phyloP scores from a whole-genome alignment of 2,113 vertebrate genomes.

The Ranitomeya imitator region DNA sequence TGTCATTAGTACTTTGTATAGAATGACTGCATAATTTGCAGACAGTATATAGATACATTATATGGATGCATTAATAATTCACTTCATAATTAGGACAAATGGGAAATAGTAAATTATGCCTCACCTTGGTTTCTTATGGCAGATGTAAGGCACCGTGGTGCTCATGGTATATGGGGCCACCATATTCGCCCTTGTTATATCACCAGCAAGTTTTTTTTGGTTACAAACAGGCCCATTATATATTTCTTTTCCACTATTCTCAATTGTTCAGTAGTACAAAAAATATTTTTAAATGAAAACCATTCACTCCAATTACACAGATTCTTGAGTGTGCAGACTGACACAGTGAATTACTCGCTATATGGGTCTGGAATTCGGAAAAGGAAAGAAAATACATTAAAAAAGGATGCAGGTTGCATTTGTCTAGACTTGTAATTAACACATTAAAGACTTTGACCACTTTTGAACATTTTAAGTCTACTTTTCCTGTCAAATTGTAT shows the following conservation, averaged over 20 bases:
- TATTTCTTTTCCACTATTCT: neutral
- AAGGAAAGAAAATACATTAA: constrained; percentile 1
- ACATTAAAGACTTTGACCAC: neutral
- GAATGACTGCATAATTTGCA: too few species aligned
- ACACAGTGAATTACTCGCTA: neutral
- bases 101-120: too few species aligned
- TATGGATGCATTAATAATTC: too few species aligned
- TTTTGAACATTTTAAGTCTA: neutral
- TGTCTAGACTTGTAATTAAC: constrained; percentile 14
- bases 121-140: too few species aligned
- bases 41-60: too few species aligned
- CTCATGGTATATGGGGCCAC: neutral
- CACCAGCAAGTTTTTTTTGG: too few species aligned
- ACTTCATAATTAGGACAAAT: too few species aligned
- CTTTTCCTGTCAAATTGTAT: neutral
- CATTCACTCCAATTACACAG: neutral
- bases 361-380: neutral
- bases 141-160: too few species aligned
- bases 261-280: neutral
- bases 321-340: neutral
- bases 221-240: neutral
- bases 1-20: too few species aligned
- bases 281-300: neutral
- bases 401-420: neutral
- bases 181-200: neutral